A percentile compares a stretch with the other conserved stretches of the same genome.
Conservation (phyloP, 2,888 invertebrate genomes). For the Synergus gifuensis region DNA sequence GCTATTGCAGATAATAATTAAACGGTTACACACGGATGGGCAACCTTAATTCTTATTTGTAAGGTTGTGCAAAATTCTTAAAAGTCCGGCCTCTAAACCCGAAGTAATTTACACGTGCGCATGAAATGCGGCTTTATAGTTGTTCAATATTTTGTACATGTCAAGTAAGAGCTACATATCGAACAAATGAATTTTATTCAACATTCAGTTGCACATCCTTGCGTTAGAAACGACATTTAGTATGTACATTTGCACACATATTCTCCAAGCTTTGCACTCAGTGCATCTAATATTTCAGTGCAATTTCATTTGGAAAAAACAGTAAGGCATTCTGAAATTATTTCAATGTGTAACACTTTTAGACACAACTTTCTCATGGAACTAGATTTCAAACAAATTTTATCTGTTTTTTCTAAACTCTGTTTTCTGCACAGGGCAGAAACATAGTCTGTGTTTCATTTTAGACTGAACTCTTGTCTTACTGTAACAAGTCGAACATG, state of each 20-base stretch:
- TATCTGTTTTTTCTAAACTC: background rate
- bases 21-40: background rate
- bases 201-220: conserved; percentile 22
- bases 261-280: background rate
- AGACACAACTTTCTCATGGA: background rate
- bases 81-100: too few relatives aligned
- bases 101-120: too few relatives aligned
- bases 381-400: background rate
- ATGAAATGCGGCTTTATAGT: background rate
- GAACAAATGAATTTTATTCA: background rate
- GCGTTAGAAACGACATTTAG: background rate
- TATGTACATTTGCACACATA: background rate
- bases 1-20: conserved; percentile 24
- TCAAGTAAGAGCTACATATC: conserved; percentile 16
- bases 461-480: background rate
- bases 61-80: too few relatives aligned
- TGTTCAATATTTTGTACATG: background rate
- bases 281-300: background rate
- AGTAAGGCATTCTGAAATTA: conserved; percentile 21
- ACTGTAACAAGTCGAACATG: conserved; percentile 22
- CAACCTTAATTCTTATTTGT: background rate
- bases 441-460: conserved; percentile 14
- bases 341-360: conserved; percentile 11
- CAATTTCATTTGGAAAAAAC: conserved; percentile 11
- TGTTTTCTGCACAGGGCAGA: background rate